Evolutionary conservation across 2,888 invertebrate species (phyloP).

Genomic region (Clanis bilineata): DNA sequence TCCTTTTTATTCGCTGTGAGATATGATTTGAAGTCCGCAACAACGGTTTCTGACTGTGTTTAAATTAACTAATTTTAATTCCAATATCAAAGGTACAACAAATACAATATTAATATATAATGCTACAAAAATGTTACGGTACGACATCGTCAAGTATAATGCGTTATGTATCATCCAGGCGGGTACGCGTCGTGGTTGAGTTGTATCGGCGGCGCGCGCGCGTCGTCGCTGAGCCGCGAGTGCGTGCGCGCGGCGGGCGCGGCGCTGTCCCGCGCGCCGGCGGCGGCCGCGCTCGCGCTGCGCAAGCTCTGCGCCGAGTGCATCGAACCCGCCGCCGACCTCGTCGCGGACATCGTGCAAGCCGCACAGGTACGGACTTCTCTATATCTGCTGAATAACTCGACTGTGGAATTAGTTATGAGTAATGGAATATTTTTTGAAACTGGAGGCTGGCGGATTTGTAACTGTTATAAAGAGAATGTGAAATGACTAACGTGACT

Average conservation of each 20-base stretch:
- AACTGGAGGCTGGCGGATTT: no score
- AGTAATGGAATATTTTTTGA: no score
- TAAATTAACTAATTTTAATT: no score
- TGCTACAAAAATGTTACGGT: no score
- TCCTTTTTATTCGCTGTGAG: no score
- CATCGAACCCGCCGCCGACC: slow-evolving; percentile 87
- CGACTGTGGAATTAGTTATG: no score
- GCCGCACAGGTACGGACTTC: slow-evolving; percentile 81
- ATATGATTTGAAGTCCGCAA: no score
- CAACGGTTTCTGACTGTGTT: no score
- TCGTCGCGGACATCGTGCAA: slow-evolving; percentile 88
- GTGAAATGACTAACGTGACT: no score
- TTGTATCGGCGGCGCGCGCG: slow-evolving; percentile 49
- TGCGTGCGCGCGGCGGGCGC: slow-evolving; percentile 70
- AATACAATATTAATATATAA: no score
- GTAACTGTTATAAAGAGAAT: no score
- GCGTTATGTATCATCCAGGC: slow-evolving; percentile 73
- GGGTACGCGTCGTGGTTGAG: slow-evolving; percentile 93
- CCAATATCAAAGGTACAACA: no score
- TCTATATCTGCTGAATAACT: background rate
- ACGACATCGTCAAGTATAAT: background rate
- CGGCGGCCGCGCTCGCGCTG: slow-evolving; percentile 91
- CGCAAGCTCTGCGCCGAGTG: slow-evolving; percentile 94
- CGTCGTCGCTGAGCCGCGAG: slow-evolving; percentile 49
- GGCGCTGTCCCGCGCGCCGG: slow-evolving; percentile 84